These are phyloP conservation scores for Ochropleura leucogaster DNA, from an alignment of 2,888 invertebrate genomes.

Conservation along the genomic window DNA sequence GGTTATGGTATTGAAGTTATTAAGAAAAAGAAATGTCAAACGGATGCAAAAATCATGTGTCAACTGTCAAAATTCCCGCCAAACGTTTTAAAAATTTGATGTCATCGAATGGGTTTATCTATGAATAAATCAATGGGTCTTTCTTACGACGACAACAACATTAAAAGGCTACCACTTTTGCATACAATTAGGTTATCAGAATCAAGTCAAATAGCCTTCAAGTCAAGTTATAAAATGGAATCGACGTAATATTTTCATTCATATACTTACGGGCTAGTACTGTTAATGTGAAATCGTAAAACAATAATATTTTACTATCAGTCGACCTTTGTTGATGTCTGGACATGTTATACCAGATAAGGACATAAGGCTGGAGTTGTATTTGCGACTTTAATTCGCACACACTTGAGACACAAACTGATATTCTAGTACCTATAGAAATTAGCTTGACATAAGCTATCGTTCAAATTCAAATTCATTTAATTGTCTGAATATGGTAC, in stretches of 20 bases:
- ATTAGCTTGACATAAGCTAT: too few relatives aligned
- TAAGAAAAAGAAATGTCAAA: constrained; percentile 32
- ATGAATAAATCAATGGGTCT: neutral
- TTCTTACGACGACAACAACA: neutral
- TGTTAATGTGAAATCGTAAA: constrained; percentile 42
- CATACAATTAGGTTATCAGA: constrained; percentile 23
- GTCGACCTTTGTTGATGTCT: constrained; percentile 36
- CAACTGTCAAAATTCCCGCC: constrained; percentile 34
- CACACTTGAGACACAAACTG: neutral
- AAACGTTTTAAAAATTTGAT: neutral
- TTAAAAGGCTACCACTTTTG: neutral
- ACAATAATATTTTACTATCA: constrained; percentile 28
- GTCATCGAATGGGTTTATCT: constrained; percentile 6
- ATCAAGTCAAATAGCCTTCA: constrained; percentile 27
- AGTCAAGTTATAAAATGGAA: constrained; percentile 33
- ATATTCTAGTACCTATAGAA: too few relatives aligned
- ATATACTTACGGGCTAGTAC: constrained; percentile 4
- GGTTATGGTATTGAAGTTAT: constrained; percentile 44
- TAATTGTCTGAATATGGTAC: too few relatives aligned
- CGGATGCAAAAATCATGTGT: neutral
- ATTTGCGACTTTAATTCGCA: constrained; percentile 8
- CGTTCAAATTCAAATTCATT: too few relatives aligned
- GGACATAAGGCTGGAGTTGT: constrained; percentile 52
- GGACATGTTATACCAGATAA: constrained; percentile 73
- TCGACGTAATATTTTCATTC: constrained; percentile 38